Conservation (phyloP, 2,888 invertebrate species). For the Limnephilus lunatus region DNA sequence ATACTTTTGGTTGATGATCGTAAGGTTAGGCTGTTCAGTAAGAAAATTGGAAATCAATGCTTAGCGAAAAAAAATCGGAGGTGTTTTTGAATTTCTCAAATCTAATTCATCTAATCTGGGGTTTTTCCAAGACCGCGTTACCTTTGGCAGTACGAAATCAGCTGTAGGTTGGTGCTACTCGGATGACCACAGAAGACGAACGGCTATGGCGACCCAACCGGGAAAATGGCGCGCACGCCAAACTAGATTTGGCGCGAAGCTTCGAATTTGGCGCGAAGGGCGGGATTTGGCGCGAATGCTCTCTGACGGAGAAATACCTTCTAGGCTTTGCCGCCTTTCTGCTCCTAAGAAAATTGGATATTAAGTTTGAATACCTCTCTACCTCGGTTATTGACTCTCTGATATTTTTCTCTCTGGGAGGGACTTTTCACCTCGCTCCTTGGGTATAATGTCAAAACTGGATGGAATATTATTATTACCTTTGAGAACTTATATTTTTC, state of each 20-base stretch:
- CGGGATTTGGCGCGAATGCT: conserved; percentile 10
- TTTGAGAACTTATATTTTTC: not conserved
- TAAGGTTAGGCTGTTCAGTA: no score
- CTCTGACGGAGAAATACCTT: conserved; percentile 26
- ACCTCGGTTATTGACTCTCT: conserved; percentile 24
- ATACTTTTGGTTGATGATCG: no score
- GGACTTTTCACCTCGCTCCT: not conserved
- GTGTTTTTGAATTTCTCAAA: not conserved
- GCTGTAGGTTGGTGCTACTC: conserved; percentile 42
- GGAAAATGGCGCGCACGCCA: conserved; percentile 58
- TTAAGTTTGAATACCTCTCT: conserved; percentile 39
- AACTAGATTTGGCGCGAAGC: conserved; percentile 40
- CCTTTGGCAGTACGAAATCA: not conserved
- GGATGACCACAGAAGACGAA: conserved; percentile 55
- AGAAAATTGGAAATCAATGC: no score
- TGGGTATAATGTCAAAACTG: not conserved
- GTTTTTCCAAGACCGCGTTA: not conserved
- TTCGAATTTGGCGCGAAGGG: not conserved
- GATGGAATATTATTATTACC: not conserved
- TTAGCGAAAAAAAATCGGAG: no score
- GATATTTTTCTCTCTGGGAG: not conserved
- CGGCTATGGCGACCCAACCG: conserved; percentile 50
- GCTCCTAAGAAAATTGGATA: conserved; percentile 32
- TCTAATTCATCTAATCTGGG: not conserved
- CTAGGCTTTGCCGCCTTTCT: conserved; percentile 30